These are phyloP conservation scores for Chondrilla cf. caribensis DNA, from an alignment of 37 sponge, comb jelly and placozoan genomes.

Conservation along the genomic window DNA sequence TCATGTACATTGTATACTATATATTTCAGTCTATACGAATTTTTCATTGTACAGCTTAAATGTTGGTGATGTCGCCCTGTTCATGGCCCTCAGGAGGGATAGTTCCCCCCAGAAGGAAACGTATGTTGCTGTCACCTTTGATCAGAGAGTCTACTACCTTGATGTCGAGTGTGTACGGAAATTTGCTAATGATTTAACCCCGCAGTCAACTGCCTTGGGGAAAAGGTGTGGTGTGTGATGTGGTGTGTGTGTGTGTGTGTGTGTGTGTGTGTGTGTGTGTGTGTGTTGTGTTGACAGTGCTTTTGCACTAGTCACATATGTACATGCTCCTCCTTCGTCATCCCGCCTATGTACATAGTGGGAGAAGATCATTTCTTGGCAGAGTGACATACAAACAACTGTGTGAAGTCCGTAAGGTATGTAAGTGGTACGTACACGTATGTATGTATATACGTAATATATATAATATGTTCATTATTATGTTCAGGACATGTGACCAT, in stretches of 20 bases:
- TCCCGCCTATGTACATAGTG: too few relatives aligned
- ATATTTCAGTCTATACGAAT: neutral
- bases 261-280: too few relatives aligned
- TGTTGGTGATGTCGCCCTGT: conserved; percentile 2
- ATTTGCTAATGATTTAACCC: neutral
- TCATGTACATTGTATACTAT: neutral
- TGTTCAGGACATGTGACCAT: too few relatives aligned
- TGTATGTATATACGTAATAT: too few relatives aligned
- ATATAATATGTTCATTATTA: too few relatives aligned
- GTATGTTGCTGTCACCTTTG: conserved; percentile 16
- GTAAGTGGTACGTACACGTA: neutral
- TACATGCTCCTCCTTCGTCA: too few relatives aligned
- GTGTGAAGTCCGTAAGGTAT: conserved; percentile 18
- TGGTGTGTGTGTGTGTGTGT: too few relatives aligned
- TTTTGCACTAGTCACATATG: too few relatives aligned
- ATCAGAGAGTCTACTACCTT: neutral
- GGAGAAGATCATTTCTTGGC: neutral
- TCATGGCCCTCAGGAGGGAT: conserved; percentile 4
- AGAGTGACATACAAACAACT: neutral
- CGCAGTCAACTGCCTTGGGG: conserved; percentile 2
- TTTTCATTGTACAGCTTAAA: neutral
- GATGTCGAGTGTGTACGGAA: neutral
- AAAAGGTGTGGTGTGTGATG: conserved; percentile 3
- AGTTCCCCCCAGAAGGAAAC: neutral
- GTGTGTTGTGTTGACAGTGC: too few relatives aligned